phyloP scores from a whole-genome alignment of 2,797 vertebrate species.

The Alfaro cultratus region DNA sequence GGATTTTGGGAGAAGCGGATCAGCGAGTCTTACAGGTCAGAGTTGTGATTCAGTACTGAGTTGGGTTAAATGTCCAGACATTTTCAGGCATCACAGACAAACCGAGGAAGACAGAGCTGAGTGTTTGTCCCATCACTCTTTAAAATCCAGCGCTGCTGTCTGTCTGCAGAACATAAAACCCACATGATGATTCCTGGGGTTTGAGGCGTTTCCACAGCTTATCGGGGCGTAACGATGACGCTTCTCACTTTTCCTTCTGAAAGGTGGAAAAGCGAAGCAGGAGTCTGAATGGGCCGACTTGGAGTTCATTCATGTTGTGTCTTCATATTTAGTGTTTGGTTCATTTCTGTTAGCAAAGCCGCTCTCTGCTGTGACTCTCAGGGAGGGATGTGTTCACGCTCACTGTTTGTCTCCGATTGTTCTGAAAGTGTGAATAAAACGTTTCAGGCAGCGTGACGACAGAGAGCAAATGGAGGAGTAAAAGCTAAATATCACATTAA shows the following conservation, averaged over 20 bases:
- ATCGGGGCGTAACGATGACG: neutral
- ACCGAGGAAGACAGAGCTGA: neutral
- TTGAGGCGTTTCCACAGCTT: neutral
- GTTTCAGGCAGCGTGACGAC: slow-evolving; percentile 23
- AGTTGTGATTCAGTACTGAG: neutral
- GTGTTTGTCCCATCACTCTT: neutral
- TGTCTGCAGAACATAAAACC: neutral
- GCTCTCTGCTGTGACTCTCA: slow-evolving; percentile 1
- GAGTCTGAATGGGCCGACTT: neutral
- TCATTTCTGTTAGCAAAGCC: neutral
- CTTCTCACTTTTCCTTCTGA: neutral
- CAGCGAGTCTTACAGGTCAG: neutral
- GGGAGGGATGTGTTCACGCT: neutral
- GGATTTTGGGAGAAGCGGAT: neutral
- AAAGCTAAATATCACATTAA: slow-evolving; percentile 39
- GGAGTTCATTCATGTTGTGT: neutral
- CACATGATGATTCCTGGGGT: neutral
- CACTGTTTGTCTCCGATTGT: slow-evolving; percentile 29
- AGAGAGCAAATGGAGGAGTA: slow-evolving; percentile 48
- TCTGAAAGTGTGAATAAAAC: slow-evolving; percentile 37
- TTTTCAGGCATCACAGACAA: neutral
- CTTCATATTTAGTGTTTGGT: neutral
- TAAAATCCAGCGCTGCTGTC: neutral
- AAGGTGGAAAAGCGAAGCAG: neutral
- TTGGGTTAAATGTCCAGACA: neutral